These are phyloP conservation scores for Polia nebulosa DNA, from an alignment of 2,888 invertebrate genomes.

Conservation along the genomic window DNA sequence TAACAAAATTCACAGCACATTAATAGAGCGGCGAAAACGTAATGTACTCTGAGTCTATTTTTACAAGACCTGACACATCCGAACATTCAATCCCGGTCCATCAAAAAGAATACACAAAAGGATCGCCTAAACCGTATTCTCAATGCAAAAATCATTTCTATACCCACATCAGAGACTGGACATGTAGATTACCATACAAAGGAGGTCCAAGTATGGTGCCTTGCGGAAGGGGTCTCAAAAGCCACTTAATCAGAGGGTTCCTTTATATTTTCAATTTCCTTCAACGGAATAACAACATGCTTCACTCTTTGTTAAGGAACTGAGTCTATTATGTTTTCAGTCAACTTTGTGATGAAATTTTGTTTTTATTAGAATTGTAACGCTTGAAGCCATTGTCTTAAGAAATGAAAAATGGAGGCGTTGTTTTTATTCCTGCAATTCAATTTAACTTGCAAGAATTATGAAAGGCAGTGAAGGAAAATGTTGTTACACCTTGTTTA, in stretches of 20 bases:
- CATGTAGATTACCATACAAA: conserved; percentile 65
- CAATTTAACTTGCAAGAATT: conserved; percentile 19
- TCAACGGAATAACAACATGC: conserved; percentile 50
- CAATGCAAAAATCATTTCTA: conserved; percentile 54
- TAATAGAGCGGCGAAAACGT: neutral
- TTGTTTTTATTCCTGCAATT: conserved; percentile 29
- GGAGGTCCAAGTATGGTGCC: conserved; percentile 59
- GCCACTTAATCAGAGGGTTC: conserved; percentile 65
- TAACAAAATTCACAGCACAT: neutral
- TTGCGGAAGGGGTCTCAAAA: conserved; percentile 59
- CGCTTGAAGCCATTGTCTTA: conserved; percentile 10
- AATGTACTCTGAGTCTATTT: neutral
- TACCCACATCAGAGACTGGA: conserved; percentile 64
- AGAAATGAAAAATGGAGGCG: conserved; percentile 31
- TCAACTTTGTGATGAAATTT: conserved; percentile 32
- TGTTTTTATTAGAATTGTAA: conserved; percentile 33
- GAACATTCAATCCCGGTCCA: conserved; percentile 11
- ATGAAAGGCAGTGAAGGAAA: conserved; percentile 2
- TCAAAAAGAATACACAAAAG: conserved; percentile 43
- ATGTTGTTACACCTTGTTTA: neutral
- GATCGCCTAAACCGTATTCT: conserved; percentile 18
- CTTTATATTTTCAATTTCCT: conserved; percentile 71
- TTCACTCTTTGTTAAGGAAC: conserved; percentile 42
- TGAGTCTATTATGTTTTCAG: conserved; percentile 48
- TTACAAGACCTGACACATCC: conserved; percentile 23